Evolutionary conservation across 2,797 vertebrate genomes (phyloP).

Genomic region (Caiman crocodilus): DNA sequence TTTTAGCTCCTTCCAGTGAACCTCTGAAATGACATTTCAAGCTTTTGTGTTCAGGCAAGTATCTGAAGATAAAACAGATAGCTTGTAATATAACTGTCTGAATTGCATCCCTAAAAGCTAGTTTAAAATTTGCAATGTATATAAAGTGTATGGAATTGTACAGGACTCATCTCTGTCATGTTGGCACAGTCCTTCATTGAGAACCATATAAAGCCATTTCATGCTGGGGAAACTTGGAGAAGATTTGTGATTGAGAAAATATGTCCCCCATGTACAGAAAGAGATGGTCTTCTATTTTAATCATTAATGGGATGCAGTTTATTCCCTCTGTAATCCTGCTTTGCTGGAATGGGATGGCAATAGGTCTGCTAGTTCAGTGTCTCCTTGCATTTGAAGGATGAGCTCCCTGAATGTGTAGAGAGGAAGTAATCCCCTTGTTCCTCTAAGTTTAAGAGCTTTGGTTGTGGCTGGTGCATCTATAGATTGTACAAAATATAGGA

Average conservation of each 20-base stretch:
- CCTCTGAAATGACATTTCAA: not conserved
- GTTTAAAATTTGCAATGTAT: not conserved
- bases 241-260: not conserved
- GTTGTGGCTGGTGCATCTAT: not conserved
- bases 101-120: not conserved
- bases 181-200: not conserved
- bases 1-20: not conserved
- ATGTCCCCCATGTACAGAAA: not conserved
- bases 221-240: not conserved
- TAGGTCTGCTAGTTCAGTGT: not conserved
- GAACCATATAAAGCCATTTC: not conserved
- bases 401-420: not conserved
- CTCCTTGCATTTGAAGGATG: not conserved
- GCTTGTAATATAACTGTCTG: too few species aligned
- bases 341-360: not conserved
- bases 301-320: not conserved
- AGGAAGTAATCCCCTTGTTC: not conserved
- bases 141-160: not conserved
- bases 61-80: not conserved
- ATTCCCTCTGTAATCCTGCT: not conserved
- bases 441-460: not conserved
- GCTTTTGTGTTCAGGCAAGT: not conserved
- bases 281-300: not conserved
- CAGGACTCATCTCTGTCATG: rapidly evolving
- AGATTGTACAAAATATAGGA: not conserved